Evolutionary conservation across 2,113 vertebrate species (phyloP).

Genomic region (Caretta caretta): DNA sequence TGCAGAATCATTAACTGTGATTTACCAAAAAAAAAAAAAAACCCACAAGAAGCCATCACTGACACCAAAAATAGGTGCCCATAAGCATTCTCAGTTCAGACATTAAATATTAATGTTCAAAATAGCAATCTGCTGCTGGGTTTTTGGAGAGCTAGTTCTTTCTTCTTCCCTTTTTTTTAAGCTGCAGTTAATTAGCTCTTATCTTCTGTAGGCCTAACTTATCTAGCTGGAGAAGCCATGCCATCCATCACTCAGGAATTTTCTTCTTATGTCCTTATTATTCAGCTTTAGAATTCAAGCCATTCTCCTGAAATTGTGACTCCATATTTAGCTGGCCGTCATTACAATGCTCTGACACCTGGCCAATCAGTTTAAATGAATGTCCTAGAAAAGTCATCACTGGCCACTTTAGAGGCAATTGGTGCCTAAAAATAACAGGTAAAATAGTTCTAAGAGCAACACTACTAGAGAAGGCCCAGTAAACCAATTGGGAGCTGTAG

Average conservation of each 20-base stretch:
- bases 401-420: slow-evolving; percentile 27
- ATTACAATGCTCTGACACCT: slow-evolving; percentile 28
- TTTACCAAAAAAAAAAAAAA: background rate
- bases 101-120: slow-evolving; percentile 59
- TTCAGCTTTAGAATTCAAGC: background rate
- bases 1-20: background rate
- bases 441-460: background rate
- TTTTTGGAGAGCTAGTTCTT: background rate
- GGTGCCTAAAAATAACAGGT: slow-evolving; percentile 13
- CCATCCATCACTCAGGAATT: background rate
- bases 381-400: slow-evolving; percentile 14
- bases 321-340: slow-evolving; percentile 16
- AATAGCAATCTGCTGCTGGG: slow-evolving; percentile 14
- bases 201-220: background rate
- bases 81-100: slow-evolving; percentile 13
- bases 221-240: background rate
- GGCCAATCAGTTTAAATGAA: background rate
- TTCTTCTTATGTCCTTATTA: background rate
- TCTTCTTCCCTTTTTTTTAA: background rate
- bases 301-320: background rate
- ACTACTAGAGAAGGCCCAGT: background rate
- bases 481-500: background rate
- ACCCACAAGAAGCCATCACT: background rate
- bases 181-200: background rate
- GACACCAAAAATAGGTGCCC: slow-evolving; percentile 30